Evolutionary conservation across 2,888 invertebrate genomes (phyloP), one percentile per base, ranked within the genome.

Genomic region (Cephus pygmeus): DNA sequence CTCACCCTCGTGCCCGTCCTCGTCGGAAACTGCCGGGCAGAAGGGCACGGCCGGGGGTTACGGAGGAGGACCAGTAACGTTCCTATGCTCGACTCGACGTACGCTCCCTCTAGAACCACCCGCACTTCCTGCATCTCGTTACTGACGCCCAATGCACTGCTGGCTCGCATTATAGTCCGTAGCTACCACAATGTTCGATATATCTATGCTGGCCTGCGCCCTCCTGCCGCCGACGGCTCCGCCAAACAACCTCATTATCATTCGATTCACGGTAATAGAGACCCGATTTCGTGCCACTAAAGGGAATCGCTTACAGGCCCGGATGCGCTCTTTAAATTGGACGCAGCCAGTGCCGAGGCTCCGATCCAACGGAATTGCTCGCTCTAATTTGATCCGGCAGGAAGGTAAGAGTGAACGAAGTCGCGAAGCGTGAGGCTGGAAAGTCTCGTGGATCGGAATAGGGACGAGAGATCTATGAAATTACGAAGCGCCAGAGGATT

Each of bases 81-180:
- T 80, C 82, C 83, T 81, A 82, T 81, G 80, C 81, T 79, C 77
- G 76, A 73, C 80, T 82, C 80, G 33, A 75, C 79, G 77, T 81
- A 75, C 78, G 79, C 75, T 78, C 81, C 81, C 81, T 80, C 78
- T 78, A 73, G 85, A 85, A 80, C 78, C 84, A 83, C 86, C 88
- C 87, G 89, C 85, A 90, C 89, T 91, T 90, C 89, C 90, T 89
- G 89, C 88, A 88, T 90, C 90, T 90, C 88, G 88, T 90, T 91
- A 90, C 85, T 88, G 89, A 88, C 88, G 90, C 86, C 87, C 87
- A 87, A 86, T 87, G 90, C 88, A 89, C 86, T 85, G 84, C 86
- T 87, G 87, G 85, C 85, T 86, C 86, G 89, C 89, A 90, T 91
- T 90, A 90, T 90, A 87, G 87, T 87, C 83, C 80, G 79, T 81